Base-by-base conservation (phyloP, 2,113 vertebrate genomes). In the Chlamydotis undulata region DNA sequence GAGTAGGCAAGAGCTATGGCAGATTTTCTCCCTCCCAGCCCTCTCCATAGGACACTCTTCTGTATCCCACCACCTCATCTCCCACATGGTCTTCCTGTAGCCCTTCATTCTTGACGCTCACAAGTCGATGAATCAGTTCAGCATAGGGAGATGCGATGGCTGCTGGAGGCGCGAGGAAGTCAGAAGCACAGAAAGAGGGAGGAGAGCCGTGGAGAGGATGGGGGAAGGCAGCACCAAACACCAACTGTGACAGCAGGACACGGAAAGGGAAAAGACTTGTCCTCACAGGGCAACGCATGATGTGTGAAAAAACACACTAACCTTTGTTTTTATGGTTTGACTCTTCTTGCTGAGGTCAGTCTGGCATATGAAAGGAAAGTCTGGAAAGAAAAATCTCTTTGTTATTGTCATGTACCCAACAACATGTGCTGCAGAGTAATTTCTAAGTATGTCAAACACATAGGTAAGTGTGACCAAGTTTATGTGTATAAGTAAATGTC, bases 281-380 rank as follows among this genome's bases (percentile, higher is more conserved):
- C 25, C 52, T 70, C 35, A 7, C 0, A 45, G 19, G 16, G 16
- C 12, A 56, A 12, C 0, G 0, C 0, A 2, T 11, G 29, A 25
- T 6, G 1, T 4, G 4, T 0, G 35, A 18, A 80, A 79, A 75
- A 75, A 31, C 33, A 25, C 59, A 61, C 11, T 43, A 19, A n/a
- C 8, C 26, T 84, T n/a, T 18, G 50, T 28, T 89, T 82, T 45
- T 53, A 35, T 16, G 50, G 50, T 25, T 41, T 73, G 29, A 65
- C 13, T 86, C 13, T 83, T 23, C 55, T 63, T n/a, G 24, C 22
- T 70, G 50, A 6, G 31, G 24, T 61, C 41, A 82, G 19, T 29
- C 2, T 60, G 39, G 22, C 13, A 9, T 13, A 33, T 0, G 4
- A 47, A 84, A 75, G 13, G 12, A 69, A 86, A 41, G 2, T 21